phyloP scores from a whole-genome alignment of 1,140 invertebrate genomes.

The Zaprionus nigranus region DNA sequence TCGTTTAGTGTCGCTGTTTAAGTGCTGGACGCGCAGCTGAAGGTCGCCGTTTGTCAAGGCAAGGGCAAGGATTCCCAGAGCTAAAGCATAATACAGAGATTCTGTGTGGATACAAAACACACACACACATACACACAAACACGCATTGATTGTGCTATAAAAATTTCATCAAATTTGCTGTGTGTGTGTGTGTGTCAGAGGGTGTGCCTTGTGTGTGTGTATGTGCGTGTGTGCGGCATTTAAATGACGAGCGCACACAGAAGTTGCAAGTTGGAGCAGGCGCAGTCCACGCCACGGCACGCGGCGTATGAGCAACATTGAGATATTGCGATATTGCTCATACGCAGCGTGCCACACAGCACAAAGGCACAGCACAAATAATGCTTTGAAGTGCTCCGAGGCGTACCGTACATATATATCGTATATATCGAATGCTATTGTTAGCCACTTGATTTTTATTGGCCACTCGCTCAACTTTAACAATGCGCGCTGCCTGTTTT shows the following conservation, averaged over 20 bases:
- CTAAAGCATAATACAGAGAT: conserved; percentile 51
- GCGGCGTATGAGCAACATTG: conserved; percentile 69
- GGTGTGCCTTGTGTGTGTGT: not conserved
- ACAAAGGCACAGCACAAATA: conserved; percentile 41
- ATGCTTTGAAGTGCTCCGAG: conserved; percentile 17
- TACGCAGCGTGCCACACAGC: conserved; percentile 51
- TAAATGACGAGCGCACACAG: conserved; percentile 48
- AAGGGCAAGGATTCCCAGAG: conserved; percentile 71
- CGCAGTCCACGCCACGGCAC: conserved; percentile 45
- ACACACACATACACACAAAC: conserved; percentile 30
- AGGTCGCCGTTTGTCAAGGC: conserved; percentile 68
- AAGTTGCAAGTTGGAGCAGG: conserved; percentile 63
- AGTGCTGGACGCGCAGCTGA: conserved; percentile 58
- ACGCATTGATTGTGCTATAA: conserved; percentile 40
- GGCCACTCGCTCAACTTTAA: conserved; percentile 25
- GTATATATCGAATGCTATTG: conserved; percentile 38
- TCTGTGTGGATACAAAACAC: conserved; percentile 45
- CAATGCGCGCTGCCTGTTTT: conserved; percentile 37
- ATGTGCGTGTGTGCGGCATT: conserved; percentile 37
- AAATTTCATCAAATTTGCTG: conserved; percentile 40
- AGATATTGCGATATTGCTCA: conserved; percentile 57
- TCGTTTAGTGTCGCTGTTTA: conserved; percentile 20
- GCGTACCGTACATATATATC: conserved; percentile 4
- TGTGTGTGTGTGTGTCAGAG: conserved; percentile 1
- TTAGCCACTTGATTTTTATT: conserved; percentile 46